Percentiles rank a stretch among this genome's conserved stretches.
Conservation (phyloP, 2,113 vertebrate species). For the Holacanthus passer region DNA sequence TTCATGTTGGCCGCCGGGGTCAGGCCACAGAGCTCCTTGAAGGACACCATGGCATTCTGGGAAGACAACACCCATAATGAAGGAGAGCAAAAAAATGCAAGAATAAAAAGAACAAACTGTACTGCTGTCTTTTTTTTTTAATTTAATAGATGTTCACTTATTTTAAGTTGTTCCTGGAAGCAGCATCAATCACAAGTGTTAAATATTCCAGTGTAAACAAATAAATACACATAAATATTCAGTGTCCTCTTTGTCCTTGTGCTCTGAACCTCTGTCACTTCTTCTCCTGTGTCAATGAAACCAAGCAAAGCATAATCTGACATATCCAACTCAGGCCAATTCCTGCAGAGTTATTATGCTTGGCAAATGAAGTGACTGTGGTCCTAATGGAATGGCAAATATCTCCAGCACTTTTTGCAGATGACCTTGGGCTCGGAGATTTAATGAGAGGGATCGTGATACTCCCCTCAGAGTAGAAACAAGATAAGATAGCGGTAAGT, state of each 20-base stretch:
- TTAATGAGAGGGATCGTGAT: conserved; percentile 27
- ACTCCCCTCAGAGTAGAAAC: conserved; percentile 18
- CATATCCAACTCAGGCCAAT: neutral
- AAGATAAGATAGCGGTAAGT: conserved; percentile 32
- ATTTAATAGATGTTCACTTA: neutral
- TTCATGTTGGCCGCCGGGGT: conserved; percentile 94
- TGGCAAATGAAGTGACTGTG: conserved; percentile 5
- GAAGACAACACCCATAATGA: conserved; percentile 13
- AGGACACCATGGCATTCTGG: conserved; percentile 94
- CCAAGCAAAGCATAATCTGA: neutral
- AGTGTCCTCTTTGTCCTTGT: neutral
- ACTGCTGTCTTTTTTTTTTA: neutral
- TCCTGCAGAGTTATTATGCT: neutral
- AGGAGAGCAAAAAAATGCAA: neutral
- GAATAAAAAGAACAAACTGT: neutral
- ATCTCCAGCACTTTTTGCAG: neutral
- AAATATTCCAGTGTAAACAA: neutral
- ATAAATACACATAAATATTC: neutral
- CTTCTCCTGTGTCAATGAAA: neutral
- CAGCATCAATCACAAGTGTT: neutral
- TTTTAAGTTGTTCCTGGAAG: neutral
- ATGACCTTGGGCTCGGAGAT: conserved; percentile 33
- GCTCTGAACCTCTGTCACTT: neutral
- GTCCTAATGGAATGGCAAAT: neutral
- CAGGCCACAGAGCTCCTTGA: conserved; percentile 94